Evolutionary conservation across 2,113 vertebrate species (phyloP).

Genomic region (Collichthys lucidus): DNA sequence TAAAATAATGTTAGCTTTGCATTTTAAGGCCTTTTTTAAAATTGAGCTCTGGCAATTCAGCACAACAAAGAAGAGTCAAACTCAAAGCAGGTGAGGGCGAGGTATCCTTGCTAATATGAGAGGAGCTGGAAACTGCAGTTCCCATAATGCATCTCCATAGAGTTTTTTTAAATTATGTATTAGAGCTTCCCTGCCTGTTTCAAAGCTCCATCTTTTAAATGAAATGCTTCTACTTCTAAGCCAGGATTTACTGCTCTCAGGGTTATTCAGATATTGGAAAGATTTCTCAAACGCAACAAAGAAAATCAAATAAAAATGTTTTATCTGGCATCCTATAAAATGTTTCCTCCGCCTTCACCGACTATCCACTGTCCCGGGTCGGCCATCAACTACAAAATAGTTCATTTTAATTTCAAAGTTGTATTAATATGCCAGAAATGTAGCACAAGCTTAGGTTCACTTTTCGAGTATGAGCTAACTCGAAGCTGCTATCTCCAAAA

Average conservation of each 20-base stretch:
- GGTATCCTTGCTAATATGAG: neutral
- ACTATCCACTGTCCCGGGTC: neutral
- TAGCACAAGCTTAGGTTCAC: conserved; percentile 16
- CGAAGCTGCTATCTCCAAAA: conserved; percentile 37
- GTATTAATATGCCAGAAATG: neutral
- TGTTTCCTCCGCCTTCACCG: neutral
- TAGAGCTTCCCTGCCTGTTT: neutral
- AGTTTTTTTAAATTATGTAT: neutral
- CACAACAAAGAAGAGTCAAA: neutral
- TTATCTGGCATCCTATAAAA: neutral
- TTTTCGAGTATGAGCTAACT: conserved; percentile 37
- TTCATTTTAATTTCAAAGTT: conserved; percentile 14
- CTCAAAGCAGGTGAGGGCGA: neutral
- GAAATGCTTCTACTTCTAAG: neutral
- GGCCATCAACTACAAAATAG: neutral
- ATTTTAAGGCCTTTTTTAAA: neutral
- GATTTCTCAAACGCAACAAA: neutral
- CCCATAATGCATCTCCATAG: neutral
- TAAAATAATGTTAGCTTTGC: neutral
- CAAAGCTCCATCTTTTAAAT: neutral
- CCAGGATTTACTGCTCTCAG: neutral
- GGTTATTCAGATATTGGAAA: neutral
- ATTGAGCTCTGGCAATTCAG: neutral
- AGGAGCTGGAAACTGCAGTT: conserved; percentile 1
- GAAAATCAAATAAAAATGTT: neutral